phyloP scores from a whole-genome alignment of 2,797 vertebrate genomes.

The Propithecus perrieri region DNA sequence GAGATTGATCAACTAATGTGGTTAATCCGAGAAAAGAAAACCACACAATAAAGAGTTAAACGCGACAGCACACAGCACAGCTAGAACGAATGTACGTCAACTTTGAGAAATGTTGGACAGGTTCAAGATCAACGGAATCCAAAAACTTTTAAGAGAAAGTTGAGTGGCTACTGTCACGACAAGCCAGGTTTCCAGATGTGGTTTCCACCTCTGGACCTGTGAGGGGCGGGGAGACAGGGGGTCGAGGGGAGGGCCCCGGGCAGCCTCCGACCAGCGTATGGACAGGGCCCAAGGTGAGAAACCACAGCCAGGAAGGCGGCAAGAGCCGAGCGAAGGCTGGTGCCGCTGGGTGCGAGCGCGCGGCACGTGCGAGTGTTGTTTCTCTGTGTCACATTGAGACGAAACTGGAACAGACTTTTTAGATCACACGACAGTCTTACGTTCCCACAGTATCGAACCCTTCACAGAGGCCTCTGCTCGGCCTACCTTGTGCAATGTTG shows the following conservation, averaged over 20 bases:
- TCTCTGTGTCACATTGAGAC: background rate
- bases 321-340: background rate
- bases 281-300: background rate
- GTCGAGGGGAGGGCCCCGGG: background rate
- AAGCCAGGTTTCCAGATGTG: background rate
- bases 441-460: background rate
- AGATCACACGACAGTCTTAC: background rate
- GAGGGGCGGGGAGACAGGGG: background rate
- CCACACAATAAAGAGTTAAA: background rate
- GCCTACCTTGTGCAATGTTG: background rate
- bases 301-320: background rate
- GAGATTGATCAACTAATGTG: background rate
- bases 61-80: background rate
- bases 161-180: background rate
- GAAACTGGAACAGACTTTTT: background rate
- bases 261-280: background rate
- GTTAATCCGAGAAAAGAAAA: background rate
- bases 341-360: too few relatives aligned
- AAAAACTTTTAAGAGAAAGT: background rate
- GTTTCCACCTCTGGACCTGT: background rate
- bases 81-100: background rate
- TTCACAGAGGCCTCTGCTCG: background rate
- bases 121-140: background rate
- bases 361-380: fast-evolving
- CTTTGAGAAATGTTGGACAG: background rate